Base-by-base conservation (phyloP, 1,140 invertebrate genomes). In the Cydia amplana region DNA sequence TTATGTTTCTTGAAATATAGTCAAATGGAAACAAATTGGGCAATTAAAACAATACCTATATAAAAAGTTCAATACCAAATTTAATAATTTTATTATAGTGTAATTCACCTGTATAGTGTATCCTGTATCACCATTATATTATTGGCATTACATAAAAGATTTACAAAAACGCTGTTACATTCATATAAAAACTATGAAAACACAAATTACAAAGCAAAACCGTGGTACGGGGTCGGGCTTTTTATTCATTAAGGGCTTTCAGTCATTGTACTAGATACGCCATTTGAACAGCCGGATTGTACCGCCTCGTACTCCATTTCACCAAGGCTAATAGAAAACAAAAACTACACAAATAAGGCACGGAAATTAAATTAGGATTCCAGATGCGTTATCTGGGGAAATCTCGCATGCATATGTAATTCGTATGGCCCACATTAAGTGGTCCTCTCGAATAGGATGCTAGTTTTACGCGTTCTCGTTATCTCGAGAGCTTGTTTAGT, bases 181-280 rank as follows among this genome's bases (percentile, higher is more conserved):
- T 55, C 51, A 23, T 60, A 10, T 60, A 23, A 0, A 3, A 60
- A 23, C 20, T 23, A 51, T 20, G 6, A 60, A 60, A 60, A 10
- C 6, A 23, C 4, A 60, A 60, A 60, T 23, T 12, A 20, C 25
- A 63, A 20, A 70, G 4, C 32, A 73, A n/a, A 75, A 79, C 46
- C 85, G 67, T 88, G 82, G 87, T 91, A 90, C 80, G 73, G 80
- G 84, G 72, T 72, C 73, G 83, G 74, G 84, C 85, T 88, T 89
- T 90, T 90, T 89, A 90, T 91, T 91, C 87, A 91, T 90, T 88
- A 91, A 83, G 84, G 79, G 82, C 85, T 86, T 91, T 89, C 82
- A 83, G 81, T 83, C 82, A 84, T 90, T 90, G 85, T 90, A 77
- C 83, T 83, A 87, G 83, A 87, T 89, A 89, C 78, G 80, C 73